Percentiles rank a stretch among this genome's conserved stretches.
Evolutionary conservation across 2,797 vertebrate genomes (phyloP).

Genomic region (Catostomus latipinnis): DNA sequence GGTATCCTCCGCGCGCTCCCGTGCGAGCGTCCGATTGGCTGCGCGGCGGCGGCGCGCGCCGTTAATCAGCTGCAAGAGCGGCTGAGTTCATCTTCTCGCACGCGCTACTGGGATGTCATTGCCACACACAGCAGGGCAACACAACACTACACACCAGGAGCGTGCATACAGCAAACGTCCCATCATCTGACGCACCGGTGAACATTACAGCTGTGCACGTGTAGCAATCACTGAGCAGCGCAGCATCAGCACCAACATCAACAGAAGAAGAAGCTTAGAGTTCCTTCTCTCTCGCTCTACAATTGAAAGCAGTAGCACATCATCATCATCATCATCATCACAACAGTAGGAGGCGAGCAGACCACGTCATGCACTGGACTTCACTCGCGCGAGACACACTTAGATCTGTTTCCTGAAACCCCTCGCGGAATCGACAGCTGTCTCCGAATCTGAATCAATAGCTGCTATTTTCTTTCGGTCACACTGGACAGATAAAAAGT

Average conservation of each 20-base stretch:
- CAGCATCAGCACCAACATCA: slow-evolving; percentile 47
- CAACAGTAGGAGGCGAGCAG: slow-evolving; percentile 52
- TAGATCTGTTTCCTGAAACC: slow-evolving; percentile 43
- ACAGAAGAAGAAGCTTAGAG: slow-evolving; percentile 32
- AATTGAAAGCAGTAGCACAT: slow-evolving; percentile 47
- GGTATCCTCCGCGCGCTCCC: slow-evolving; percentile 63
- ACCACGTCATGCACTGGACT: slow-evolving; percentile 58
- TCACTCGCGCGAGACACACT: slow-evolving; percentile 47
- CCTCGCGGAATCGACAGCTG: slow-evolving; percentile 36
- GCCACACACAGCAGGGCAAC: slow-evolving; percentile 62
- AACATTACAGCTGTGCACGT: slow-evolving; percentile 36
- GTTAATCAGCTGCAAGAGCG: slow-evolving; percentile 66
- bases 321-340: slow-evolving; percentile 14
- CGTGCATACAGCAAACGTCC: slow-evolving; percentile 57
- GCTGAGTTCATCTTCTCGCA: slow-evolving; percentile 64
- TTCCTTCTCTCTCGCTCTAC: slow-evolving; percentile 5
- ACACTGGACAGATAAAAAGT: slow-evolving; percentile 22
- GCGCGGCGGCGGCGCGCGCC: slow-evolving; percentile 60
- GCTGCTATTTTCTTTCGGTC: not conserved
- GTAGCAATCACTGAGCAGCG: slow-evolving; percentile 35
- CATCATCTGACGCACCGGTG: slow-evolving; percentile 49
- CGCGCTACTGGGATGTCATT: slow-evolving; percentile 63
- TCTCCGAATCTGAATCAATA: slow-evolving; percentile 11
- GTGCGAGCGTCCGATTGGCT: slow-evolving; percentile 65
- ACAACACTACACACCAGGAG: slow-evolving; percentile 65